phyloP scores from a whole-genome alignment of 2,113 vertebrate species.

The Calyptommatus sinebrachiatus region DNA sequence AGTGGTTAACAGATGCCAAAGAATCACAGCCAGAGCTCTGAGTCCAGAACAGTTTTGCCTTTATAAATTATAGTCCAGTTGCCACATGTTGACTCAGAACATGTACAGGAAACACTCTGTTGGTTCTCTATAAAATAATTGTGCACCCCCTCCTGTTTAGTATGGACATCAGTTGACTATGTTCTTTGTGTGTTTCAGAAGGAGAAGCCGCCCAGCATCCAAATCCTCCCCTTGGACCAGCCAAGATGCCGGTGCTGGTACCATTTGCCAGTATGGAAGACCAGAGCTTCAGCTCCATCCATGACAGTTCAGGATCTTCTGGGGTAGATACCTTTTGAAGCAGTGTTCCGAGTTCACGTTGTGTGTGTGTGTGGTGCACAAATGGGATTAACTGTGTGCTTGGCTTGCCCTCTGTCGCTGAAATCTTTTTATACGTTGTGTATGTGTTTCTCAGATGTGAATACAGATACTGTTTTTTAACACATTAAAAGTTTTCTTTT shows the following conservation, averaged over 20 bases:
- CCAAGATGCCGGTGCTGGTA: slow-evolving; percentile 63
- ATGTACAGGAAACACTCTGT: fast-evolving
- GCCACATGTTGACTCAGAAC: not conserved
- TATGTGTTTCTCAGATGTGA: not conserved
- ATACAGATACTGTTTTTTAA: slow-evolving; percentile 5
- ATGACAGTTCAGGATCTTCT: slow-evolving; percentile 66
- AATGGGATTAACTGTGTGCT: slow-evolving; percentile 28
- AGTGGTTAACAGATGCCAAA: not conserved
- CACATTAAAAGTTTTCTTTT: slow-evolving; percentile 18
- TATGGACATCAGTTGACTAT: slow-evolving; percentile 14
- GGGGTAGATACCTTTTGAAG: slow-evolving; percentile 74
- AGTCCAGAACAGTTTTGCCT: not conserved
- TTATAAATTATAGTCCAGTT: not conserved
- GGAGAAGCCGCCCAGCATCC: slow-evolving; percentile 24
- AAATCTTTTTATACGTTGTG: not conserved
- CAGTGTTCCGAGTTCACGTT: not conserved
- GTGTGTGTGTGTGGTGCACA: not conserved
- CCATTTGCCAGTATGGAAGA: slow-evolving; percentile 54
- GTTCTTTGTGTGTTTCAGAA: slow-evolving; percentile 60
- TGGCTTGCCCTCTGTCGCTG: not conserved
- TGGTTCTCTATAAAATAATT: not conserved
- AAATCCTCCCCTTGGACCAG: slow-evolving; percentile 18
- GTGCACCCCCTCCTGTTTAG: not conserved
- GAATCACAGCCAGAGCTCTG: not conserved
- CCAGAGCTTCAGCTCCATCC: slow-evolving; percentile 54